These are phyloP conservation scores for Saccostrea echinata DNA, from an alignment of 1,140 invertebrate species.

Conservation along the genomic window DNA sequence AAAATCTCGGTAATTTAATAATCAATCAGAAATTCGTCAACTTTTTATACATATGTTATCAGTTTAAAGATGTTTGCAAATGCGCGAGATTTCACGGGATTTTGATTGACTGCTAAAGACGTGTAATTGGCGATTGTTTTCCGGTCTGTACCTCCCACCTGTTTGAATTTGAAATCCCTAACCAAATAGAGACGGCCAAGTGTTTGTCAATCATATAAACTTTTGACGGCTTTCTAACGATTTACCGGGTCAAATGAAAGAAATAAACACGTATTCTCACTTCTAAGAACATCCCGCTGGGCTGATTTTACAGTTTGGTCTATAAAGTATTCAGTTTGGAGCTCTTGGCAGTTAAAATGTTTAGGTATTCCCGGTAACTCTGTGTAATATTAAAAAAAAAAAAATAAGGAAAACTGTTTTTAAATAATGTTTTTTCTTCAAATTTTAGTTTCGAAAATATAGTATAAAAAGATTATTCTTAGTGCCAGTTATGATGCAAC, in stretches of 20 bases:
- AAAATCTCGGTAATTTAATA: conserved; percentile 40
- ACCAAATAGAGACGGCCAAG: conserved; percentile 30
- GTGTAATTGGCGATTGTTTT: conserved; percentile 53
- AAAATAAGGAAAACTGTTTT: background rate
- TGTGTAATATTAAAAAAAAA: background rate
- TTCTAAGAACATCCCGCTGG: conserved; percentile 32
- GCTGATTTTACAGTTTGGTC: conserved; percentile 22
- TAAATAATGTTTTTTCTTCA: background rate
- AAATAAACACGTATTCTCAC: conserved; percentile 49
- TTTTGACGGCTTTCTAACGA: conserved; percentile 49
- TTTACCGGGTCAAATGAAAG: conserved; percentile 45
- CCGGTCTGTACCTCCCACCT: conserved; percentile 46
- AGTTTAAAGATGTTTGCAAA: conserved; percentile 30
- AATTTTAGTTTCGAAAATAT: background rate
- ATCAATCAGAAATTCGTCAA: conserved; percentile 14
- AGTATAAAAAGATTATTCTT: background rate
- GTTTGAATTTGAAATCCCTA: conserved; percentile 39
- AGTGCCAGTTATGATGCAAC: conserved; percentile 14
- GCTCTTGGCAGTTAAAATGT: background rate
- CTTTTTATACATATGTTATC: conserved; percentile 35
- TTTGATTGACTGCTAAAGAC: conserved; percentile 44
- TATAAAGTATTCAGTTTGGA: background rate
- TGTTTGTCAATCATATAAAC: conserved; percentile 51
- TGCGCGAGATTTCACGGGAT: conserved; percentile 38
- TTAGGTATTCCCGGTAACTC: background rate